These are phyloP conservation scores for Oryzias celebensis DNA, from an alignment of 2,113 vertebrate species.

Conservation along the genomic window DNA sequence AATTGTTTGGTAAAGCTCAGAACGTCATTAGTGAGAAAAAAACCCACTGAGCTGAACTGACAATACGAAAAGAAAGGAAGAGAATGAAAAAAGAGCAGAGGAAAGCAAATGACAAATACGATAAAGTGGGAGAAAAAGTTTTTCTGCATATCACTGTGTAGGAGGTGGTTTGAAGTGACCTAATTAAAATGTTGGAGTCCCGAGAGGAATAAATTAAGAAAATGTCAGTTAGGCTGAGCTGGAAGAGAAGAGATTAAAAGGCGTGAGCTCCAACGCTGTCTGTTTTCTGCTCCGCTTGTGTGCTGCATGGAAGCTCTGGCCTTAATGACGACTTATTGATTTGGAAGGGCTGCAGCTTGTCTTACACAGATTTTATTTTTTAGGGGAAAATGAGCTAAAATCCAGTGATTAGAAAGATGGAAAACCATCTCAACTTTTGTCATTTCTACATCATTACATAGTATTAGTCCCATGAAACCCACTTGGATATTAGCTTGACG, in stretches of 20 bases:
- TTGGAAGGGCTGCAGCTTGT: background rate
- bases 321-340: conserved; percentile 26
- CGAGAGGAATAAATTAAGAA: conserved; percentile 75
- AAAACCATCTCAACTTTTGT: too few relatives aligned
- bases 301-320: conserved; percentile 44
- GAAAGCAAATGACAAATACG: conserved; percentile 60
- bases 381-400: too few relatives aligned
- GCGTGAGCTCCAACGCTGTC: conserved; percentile 50
- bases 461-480: too few relatives aligned
- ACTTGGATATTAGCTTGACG: too few relatives aligned
- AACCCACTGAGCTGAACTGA: conserved; percentile 56
- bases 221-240: conserved; percentile 76
- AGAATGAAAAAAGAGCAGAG: conserved; percentile 35
- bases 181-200: conserved; percentile 77
- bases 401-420: too few relatives aligned
- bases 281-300: conserved; percentile 57
- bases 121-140: conserved; percentile 59
- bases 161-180: conserved; percentile 75
- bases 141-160: conserved; percentile 60
- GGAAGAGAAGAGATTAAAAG: conserved; percentile 71
- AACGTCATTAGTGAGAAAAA: conserved; percentile 50
- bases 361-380: too few relatives aligned
- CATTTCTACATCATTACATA: too few relatives aligned
- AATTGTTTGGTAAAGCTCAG: conserved; percentile 23
- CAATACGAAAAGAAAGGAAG: conserved; percentile 20